phyloP scores from a whole-genome alignment of 2,797 vertebrate species.

The Myiotriccus ornatus region DNA sequence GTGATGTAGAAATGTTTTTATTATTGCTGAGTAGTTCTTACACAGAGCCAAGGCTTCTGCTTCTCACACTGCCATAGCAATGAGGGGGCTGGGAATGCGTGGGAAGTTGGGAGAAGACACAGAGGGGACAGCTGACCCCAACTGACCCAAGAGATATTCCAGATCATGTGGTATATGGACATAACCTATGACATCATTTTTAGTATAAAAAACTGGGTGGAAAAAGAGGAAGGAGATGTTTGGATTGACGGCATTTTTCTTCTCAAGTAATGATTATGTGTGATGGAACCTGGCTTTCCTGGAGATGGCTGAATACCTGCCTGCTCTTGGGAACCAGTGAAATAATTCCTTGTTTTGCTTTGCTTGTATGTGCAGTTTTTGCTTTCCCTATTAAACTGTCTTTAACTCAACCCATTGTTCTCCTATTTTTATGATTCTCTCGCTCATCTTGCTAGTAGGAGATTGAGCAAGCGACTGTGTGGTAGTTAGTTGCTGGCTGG shows the following conservation, averaged over 20 bases:
- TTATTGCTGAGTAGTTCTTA: not conserved
- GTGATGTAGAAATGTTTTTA: not conserved
- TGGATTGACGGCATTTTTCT: not conserved
- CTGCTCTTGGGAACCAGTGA: not conserved
- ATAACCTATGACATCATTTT: not conserved
- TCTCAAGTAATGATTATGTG: not conserved
- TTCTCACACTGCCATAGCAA: not conserved
- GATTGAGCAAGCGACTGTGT: accelerated
- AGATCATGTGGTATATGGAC: too few relatives aligned
- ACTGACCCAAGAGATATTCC: not conserved
- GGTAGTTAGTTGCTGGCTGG: not conserved
- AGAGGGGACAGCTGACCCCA: not conserved
- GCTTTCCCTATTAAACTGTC: not conserved
- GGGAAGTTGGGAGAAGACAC: not conserved
- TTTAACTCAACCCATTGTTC: not conserved
- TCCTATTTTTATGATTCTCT: not conserved
- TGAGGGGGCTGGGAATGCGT: not conserved
- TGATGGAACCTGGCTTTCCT: not conserved
- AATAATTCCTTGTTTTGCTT: not conserved
- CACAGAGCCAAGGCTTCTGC: not conserved
- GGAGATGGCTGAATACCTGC: not conserved
- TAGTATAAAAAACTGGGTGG: not conserved
- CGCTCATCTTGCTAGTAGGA: not conserved
- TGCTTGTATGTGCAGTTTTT: not conserved
- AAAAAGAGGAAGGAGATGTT: not conserved